A percentile compares a stretch with the other conserved stretches of the same genome.
These are phyloP conservation scores for Aplysina aerophoba DNA, from an alignment of 37 sponge, comb jelly and placozoan species.

Conservation along the genomic window DNA sequence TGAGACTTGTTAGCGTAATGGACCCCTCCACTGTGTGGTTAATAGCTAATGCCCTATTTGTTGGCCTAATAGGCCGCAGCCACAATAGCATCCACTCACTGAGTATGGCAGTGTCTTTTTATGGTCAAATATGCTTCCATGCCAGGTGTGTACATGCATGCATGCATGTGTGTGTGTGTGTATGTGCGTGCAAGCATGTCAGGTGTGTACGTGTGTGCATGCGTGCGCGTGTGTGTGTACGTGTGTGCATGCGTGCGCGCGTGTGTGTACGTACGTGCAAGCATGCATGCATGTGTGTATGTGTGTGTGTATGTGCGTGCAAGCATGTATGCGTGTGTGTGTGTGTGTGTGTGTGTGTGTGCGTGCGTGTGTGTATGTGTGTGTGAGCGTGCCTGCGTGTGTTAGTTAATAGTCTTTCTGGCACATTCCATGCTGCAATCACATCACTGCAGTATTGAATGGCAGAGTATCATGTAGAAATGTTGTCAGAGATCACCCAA, in stretches of 20 bases:
- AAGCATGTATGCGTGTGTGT: conserved; percentile 31
- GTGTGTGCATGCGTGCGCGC: conserved; percentile 2
- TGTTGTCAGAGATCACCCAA: too few species aligned
- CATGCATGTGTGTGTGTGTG: neutral
- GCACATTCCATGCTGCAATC: too few species aligned
- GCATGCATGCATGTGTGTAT: conserved; percentile 8
- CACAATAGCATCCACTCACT: too few species aligned
- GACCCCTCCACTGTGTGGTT: too few species aligned
- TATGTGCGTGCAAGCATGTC: neutral
- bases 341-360: conserved; percentile 45
- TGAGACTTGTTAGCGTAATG: too few species aligned
- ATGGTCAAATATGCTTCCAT: neutral
- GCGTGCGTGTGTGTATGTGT: neutral
- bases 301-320: conserved; percentile 32
- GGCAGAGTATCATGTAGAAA: too few species aligned
- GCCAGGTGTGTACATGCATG: neutral
- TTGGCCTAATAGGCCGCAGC: too few species aligned
- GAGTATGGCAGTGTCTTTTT: too few species aligned
- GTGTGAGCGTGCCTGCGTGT: neutral
- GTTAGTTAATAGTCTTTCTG: too few species aligned
- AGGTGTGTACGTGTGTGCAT: neutral
- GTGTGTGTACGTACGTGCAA: conserved; percentile 9
- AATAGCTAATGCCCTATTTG: too few species aligned
- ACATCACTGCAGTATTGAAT: too few species aligned
- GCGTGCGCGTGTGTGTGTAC: neutral